Evolutionary conservation across 2,113 vertebrate species (phyloP).

Genomic region (Heptranchias perlo): DNA sequence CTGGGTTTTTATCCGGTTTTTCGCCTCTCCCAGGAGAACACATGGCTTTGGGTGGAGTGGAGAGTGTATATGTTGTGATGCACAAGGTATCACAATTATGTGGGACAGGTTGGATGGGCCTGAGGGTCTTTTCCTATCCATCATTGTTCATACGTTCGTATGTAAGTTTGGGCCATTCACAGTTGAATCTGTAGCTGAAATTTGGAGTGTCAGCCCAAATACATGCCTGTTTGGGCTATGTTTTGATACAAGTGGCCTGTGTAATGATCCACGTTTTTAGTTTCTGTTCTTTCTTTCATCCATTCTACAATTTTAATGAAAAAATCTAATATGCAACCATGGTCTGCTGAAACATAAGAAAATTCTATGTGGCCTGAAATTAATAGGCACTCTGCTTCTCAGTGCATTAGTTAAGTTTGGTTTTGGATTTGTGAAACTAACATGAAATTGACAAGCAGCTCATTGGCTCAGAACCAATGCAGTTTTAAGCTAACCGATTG

Average conservation of each 20-base stretch:
- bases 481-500: neutral
- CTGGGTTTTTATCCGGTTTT: no score
- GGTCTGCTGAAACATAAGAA: neutral
- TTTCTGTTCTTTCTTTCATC: neutral
- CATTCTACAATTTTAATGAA: neutral
- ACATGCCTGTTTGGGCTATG: neutral
- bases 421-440: neutral
- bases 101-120: no score
- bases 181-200: neutral
- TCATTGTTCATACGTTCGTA: no score
- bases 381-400: neutral
- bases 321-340: neutral
- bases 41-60: no score
- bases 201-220: neutral
- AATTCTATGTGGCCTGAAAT: neutral
- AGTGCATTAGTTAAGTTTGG: neutral
- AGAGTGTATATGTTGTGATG: no score
- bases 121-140: no score
- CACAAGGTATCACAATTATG: no score
- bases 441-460: constrained; percentile 6
- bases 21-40: no score
- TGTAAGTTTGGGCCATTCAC: neutral
- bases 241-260: neutral
- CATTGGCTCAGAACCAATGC: neutral
- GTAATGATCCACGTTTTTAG: neutral